These are phyloP conservation scores for Anoura caudifer DNA, from an alignment of 2,113 vertebrate species.

Conservation along the genomic window DNA sequence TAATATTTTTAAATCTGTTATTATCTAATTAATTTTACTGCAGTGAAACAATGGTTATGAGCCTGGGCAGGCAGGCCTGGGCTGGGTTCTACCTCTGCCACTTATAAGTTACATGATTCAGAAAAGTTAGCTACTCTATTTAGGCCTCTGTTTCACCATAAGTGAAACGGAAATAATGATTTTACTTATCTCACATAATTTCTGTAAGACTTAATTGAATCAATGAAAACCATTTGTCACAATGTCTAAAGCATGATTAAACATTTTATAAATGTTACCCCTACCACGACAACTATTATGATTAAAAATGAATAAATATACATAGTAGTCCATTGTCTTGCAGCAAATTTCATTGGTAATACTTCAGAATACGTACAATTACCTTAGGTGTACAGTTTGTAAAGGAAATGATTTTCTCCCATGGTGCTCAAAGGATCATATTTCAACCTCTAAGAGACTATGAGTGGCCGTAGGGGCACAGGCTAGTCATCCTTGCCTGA, in stretches of 20 bases:
- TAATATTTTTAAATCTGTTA: constrained; percentile 53
- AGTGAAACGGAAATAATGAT: background rate
- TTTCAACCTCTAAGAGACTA: background rate
- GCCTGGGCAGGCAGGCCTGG: background rate
- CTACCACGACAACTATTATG: background rate
- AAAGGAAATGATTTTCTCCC: background rate
- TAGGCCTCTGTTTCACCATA: background rate
- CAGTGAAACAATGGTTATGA: constrained; percentile 30
- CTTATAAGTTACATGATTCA: background rate
- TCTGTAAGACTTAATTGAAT: constrained; percentile 9
- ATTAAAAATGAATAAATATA: background rate
- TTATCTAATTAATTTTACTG: constrained; percentile 70
- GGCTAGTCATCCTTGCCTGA: background rate
- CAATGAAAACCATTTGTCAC: background rate
- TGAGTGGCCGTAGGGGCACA: background rate
- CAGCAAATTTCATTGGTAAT: background rate
- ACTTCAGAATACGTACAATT: constrained; percentile 13
- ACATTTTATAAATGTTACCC: background rate
- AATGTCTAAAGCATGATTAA: background rate
- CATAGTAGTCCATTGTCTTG: background rate
- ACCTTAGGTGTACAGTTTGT: background rate
- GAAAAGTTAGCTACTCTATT: background rate
- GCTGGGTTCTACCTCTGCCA: background rate
- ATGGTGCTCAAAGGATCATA: background rate
- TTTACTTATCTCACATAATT: background rate